phyloP scores from a whole-genome alignment of 2,888 invertebrate species.

The Drosophila trichaetosa region DNA sequence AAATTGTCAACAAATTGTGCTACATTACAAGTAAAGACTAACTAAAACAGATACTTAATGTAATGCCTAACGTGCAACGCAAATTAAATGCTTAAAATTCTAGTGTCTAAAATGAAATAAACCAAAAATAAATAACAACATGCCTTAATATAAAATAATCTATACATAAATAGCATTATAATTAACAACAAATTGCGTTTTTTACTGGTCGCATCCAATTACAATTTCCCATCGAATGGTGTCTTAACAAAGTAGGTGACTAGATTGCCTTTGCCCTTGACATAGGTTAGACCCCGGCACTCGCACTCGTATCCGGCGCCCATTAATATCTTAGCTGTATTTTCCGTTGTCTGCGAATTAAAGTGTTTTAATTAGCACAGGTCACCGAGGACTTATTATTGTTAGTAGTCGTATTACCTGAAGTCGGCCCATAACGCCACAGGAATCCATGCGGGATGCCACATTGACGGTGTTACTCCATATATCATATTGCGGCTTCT shows the following conservation, averaged over 20 bases:
- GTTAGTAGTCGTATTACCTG: constrained; percentile 87
- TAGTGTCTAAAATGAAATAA: constrained; percentile 50
- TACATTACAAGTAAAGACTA: constrained; percentile 58
- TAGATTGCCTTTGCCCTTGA: constrained; percentile 97
- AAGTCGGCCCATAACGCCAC: constrained; percentile 94
- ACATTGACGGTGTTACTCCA: constrained; percentile 99
- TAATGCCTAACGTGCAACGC: constrained; percentile 53
- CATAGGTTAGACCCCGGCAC: constrained; percentile 95
- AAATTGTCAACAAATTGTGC: constrained; percentile 50
- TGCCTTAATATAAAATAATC: constrained; percentile 44
- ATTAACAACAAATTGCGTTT: constrained; percentile 51
- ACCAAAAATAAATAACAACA: constrained; percentile 72
- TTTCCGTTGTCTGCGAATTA: constrained; percentile 89
- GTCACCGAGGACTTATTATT: background rate
- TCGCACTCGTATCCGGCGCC: constrained; percentile 94
- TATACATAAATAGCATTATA: constrained; percentile 46
- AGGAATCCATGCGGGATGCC: constrained; percentile 98
- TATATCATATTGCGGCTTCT: constrained; percentile 99
- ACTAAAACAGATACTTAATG: constrained; percentile 48
- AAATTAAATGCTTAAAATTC: constrained; percentile 68
- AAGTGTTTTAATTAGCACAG: constrained; percentile 3
- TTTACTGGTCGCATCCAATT: constrained; percentile 60
- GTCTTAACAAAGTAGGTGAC: constrained; percentile 97
- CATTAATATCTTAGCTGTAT: constrained; percentile 93
- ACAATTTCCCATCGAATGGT: constrained; percentile 88